Percentiles rank a stretch among this genome's conserved stretches.
Evolutionary conservation across 2,113 vertebrate species (phyloP).

Genomic region (Bettongia penicillata): DNA sequence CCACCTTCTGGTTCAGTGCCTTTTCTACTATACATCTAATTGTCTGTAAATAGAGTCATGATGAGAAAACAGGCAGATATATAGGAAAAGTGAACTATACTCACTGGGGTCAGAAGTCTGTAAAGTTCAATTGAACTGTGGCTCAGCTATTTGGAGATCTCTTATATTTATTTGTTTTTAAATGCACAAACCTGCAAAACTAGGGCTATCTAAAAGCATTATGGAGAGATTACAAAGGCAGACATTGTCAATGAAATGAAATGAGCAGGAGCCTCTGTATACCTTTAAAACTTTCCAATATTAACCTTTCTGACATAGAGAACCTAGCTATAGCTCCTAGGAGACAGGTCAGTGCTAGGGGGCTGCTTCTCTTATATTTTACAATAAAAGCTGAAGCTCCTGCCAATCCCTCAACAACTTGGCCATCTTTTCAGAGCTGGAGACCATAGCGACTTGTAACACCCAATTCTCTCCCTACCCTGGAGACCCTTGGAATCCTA

Average conservation of each 20-base stretch:
- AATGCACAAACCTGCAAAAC: not conserved
- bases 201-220: not conserved
- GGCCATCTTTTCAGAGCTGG: not conserved
- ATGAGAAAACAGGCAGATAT: not conserved
- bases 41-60: not conserved
- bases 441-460: slow-evolving; percentile 5
- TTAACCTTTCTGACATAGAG: not conserved
- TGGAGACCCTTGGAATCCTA: not conserved
- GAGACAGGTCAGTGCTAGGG: not conserved
- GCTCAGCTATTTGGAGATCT: slow-evolving; percentile 3
- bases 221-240: not conserved
- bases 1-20: not conserved
- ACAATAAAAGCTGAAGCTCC: not conserved
- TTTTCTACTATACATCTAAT: not conserved
- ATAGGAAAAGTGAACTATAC: not conserved
- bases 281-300: slow-evolving; percentile 20
- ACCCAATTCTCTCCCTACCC: not conserved
- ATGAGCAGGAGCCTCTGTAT: not conserved
- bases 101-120: not conserved
- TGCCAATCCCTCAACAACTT: not conserved
- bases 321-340: not conserved
- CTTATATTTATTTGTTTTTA: not conserved
- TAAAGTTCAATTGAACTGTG: slow-evolving; percentile 6
- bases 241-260: not conserved
- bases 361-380: not conserved